A percentile compares a stretch with the other conserved stretches of the same genome.
phyloP scores from a whole-genome alignment of 2,888 invertebrate genomes.

The Teleogryllus oceanicus region DNA sequence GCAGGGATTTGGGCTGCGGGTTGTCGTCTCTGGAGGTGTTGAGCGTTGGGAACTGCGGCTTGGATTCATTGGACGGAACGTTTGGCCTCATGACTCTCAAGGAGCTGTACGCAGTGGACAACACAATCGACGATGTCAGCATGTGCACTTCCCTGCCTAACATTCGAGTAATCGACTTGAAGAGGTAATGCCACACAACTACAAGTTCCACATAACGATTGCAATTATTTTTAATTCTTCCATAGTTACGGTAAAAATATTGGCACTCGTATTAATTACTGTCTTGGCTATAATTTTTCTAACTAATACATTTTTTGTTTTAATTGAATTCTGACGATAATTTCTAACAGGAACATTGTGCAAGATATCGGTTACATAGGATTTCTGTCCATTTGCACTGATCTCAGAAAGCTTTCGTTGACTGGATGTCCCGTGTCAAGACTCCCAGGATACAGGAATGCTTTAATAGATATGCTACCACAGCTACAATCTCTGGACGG shows the following conservation, averaged over 20 bases:
- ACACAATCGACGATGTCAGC: conserved; percentile 60
- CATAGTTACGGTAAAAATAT: no score
- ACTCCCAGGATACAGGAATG: conserved; percentile 45
- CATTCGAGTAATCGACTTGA: conserved; percentile 50
- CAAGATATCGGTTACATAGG: conserved; percentile 43
- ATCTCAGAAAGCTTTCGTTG: conserved; percentile 44
- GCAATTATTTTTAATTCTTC: no score
- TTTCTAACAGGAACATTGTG: conserved; percentile 43
- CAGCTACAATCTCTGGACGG: conserved; percentile 49
- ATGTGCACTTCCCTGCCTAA: conserved; percentile 56
- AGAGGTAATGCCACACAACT: conserved; percentile 42
- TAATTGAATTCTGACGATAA: no score
- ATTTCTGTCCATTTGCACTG: conserved; percentile 46
- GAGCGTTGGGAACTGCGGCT: conserved; percentile 61
- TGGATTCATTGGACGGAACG: conserved; percentile 64
- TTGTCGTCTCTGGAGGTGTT: conserved; percentile 58
- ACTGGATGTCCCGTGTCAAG: conserved; percentile 49
- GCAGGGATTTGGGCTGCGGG: conserved; percentile 64
- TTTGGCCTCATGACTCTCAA: conserved; percentile 60
- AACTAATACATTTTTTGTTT: no score
- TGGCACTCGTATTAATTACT: no score
- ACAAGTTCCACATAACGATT: no score
- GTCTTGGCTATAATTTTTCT: no score
- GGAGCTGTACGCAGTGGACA: conserved; percentile 61
- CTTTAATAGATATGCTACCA: conserved; percentile 46